Base-by-base conservation (phyloP, 1,140 invertebrate genomes). In the Cataglyphis hispanica region DNA sequence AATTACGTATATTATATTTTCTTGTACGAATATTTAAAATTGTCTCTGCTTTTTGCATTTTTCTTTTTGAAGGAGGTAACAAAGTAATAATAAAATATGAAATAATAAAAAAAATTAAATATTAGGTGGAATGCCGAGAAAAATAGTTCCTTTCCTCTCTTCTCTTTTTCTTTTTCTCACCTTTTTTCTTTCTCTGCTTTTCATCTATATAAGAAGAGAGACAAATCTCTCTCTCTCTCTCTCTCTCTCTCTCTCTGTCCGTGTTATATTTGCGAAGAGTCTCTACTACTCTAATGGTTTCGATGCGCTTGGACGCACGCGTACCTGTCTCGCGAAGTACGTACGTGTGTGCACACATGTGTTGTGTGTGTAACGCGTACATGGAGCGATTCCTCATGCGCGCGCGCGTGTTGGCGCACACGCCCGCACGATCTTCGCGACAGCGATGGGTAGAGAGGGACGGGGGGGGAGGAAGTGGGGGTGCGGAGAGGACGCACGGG, bases 251-350 rank as follows among this genome's bases (percentile, higher is more conserved):
- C 43, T 46, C 11, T 11, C 89, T 22, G 89, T 92, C 88, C 90
- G 37, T 56, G 91, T 92, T 92, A 93, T 94, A 94, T 93, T 92
- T 94, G 91, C 92, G 91, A 91, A 94, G 90, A 91, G 85, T 90
- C 89, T 90, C 89, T 16, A 58, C 46, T 91, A 19, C 16, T 93
- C 92, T 93, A 94, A 93, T 93, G 92, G 92, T 93, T 92, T 93
- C 92, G 94, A 94, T 93, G 93, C 92, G 92, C 90, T 92, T 87
- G 90, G 81, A 91, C 89, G 86, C 90, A 89, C 91, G 87, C 90
- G 87, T 87, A 91, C 90, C 75, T 87, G 80, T 60, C 50, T 85
- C 76, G 63, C 43, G 43, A 3, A 27, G n/a, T 58, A 16, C 31
- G 25, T 87, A 60, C 78, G 58, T 72, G 86, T 67, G 74, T 64